Percentiles rank a stretch among this genome's conserved stretches.
Conservation (phyloP, 2,797 vertebrate species). For the Triplophysa yarkandensis region DNA sequence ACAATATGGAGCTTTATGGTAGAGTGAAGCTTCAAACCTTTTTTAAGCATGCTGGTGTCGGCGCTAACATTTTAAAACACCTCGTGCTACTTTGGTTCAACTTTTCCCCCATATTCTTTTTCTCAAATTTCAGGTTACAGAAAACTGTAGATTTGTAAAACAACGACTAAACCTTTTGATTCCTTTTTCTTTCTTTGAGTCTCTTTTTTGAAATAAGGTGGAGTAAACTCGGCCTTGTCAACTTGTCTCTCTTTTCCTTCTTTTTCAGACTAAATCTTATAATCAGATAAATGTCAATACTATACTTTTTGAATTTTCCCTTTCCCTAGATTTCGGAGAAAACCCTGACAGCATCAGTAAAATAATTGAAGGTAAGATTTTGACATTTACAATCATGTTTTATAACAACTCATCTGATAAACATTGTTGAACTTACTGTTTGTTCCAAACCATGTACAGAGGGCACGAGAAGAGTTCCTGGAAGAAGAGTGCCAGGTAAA, state of each 20-base stretch:
- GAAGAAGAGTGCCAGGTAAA: slow-evolving; percentile 67
- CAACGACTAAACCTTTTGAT: slow-evolving; percentile 1
- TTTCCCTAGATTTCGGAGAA: slow-evolving; percentile 59
- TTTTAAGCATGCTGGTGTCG: slow-evolving; percentile 37
- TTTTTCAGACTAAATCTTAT: slow-evolving; percentile 53
- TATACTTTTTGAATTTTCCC: neutral
- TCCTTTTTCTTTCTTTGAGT: neutral
- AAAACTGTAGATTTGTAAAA: neutral
- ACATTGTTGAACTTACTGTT: slow-evolving; percentile 36
- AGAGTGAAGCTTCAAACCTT: slow-evolving; percentile 37
- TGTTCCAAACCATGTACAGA: slow-evolving; percentile 52
- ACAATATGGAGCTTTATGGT: slow-evolving; percentile 66
- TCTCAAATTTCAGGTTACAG: slow-evolving; percentile 5
- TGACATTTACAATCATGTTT: neutral
- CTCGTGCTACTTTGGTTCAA: slow-evolving; percentile 15
- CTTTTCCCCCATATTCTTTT: neutral
- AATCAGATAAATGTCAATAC: slow-evolving; percentile 27
- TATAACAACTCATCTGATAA: neutral
- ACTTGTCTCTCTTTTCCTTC: neutral
- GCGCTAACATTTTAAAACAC: slow-evolving; percentile 6
- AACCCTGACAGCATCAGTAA: slow-evolving; percentile 74
- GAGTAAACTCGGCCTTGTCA: neutral
- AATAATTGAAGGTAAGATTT: slow-evolving; percentile 79
- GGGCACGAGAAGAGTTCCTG: slow-evolving; percentile 52
- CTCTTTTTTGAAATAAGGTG: neutral